These are phyloP conservation scores for Noctua pronuba DNA, from an alignment of 2,888 invertebrate genomes.

Conservation along the genomic window DNA sequence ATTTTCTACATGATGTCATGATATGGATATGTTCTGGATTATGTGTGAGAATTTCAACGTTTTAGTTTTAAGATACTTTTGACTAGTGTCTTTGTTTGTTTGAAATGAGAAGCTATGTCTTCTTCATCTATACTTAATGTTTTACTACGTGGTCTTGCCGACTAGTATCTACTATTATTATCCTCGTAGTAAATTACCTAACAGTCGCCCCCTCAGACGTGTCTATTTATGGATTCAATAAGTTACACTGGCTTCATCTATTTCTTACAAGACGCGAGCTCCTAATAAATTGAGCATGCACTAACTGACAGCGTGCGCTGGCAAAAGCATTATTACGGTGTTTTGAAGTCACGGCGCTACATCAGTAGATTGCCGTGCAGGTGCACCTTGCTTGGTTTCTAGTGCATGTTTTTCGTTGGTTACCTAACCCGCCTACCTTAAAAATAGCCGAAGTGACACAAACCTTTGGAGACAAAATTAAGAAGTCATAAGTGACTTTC, in stretches of 20 bases:
- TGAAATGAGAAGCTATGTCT: not conserved
- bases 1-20: constrained; percentile 57
- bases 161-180: not conserved
- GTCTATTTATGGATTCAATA: constrained; percentile 30
- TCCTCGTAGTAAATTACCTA: not conserved
- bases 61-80: constrained; percentile 4
- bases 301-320: not conserved
- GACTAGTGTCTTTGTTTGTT: not conserved
- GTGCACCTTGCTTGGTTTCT: not conserved
- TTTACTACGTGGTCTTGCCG: not conserved
- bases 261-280: constrained; percentile 16
- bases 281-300: constrained; percentile 24
- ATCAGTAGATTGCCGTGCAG: not conserved
- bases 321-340: constrained; percentile 1
- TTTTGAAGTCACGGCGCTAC: not conserved
- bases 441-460: not conserved
- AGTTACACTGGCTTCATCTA: constrained; percentile 32
- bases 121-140: not conserved
- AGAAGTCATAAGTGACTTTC: not conserved
- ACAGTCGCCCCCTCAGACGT: constrained; percentile 4
- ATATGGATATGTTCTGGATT: constrained; percentile 16
- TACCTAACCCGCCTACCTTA: not conserved
- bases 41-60: not conserved
- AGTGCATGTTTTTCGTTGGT: not conserved
- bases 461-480: not conserved